Evolutionary conservation across 2,113 vertebrate species (phyloP), one percentile per base, ranked within the genome.

Genomic region (Drymodes brunneopygia): DNA sequence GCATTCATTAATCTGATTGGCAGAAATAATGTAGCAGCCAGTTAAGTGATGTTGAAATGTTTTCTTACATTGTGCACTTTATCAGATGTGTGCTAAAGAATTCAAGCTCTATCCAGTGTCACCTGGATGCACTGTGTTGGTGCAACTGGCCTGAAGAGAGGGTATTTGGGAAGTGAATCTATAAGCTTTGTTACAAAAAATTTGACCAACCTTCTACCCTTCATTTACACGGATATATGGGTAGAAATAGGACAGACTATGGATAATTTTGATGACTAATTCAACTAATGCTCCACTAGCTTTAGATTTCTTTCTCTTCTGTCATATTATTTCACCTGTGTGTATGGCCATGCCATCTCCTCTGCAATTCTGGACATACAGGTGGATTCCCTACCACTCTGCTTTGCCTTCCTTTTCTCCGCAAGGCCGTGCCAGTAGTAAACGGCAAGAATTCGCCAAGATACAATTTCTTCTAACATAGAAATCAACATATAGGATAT

Each of bases 1-100:
- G 60, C 48, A 91, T 95, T 95, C 75, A 78, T 95, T 94, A 90
- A 58, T 87, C 70, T 95, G 73, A 92, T 65, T 87, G 85, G 60
- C 40, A 92, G 64, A 92, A 92, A 81, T 82, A 86, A 92, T 83
- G 91, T 78, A 92, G 38, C 50, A 83, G 66, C 64, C 71, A 91
- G 70, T 50, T 48, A 50, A 94, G 77, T 67, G 85, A 58, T 42
- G 21, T 47, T 74, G 53, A 70, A 94, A 88, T 74, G 38, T 79
- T 66, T 66, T 86, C 38, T 81, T 71, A 40, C 31, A 27, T 29
- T 77, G 36, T 70, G 29, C 17, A 15, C 27, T 80, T 65, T 66
- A 82, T 53, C 45, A 82, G 50, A 72, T 66, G 9, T 50, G 69
- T 57, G 78, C 57, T 92, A 67, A 84, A 92, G 57, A 91, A 72